phyloP scores from a whole-genome alignment of 2,113 vertebrate genomes.

The Arothron firmamentum region DNA sequence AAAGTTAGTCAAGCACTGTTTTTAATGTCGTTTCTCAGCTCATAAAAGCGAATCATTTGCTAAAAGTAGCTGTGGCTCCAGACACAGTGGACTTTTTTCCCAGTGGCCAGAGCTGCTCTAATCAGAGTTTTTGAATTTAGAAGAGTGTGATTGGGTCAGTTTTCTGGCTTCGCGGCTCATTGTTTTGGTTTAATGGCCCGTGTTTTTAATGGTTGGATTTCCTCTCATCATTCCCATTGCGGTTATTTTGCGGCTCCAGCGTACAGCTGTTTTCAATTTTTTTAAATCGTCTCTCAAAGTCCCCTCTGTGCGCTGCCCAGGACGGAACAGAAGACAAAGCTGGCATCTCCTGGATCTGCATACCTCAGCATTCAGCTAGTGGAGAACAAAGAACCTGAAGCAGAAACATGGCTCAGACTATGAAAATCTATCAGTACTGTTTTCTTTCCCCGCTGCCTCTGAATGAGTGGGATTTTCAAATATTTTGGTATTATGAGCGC shows the following conservation, averaged over 20 bases:
- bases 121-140: background rate
- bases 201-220: too few relatives aligned
- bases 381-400: background rate
- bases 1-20: constrained; percentile 74
- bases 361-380: background rate
- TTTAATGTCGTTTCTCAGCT: too few relatives aligned
- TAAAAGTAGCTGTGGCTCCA: too few relatives aligned
- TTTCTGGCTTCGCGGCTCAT: background rate
- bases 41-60: too few relatives aligned
- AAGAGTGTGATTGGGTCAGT: too few relatives aligned
- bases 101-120: background rate
- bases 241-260: background rate
- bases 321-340: background rate
- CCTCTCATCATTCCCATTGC: too few relatives aligned
- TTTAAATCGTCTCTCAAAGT: background rate
- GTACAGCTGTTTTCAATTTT: background rate
- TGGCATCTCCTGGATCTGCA: background rate
- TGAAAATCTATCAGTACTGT: too few relatives aligned
- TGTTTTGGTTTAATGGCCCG: too few relatives aligned
- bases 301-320: background rate
- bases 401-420: background rate
- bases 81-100: too few relatives aligned
- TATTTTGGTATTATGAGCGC: background rate
- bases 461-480: background rate
- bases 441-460: background rate